Percentiles rank a stretch among this genome's conserved stretches.
These are phyloP conservation scores for Schizotus pectinicornis DNA, from an alignment of 2,888 invertebrate species.

Conservation along the genomic window DNA sequence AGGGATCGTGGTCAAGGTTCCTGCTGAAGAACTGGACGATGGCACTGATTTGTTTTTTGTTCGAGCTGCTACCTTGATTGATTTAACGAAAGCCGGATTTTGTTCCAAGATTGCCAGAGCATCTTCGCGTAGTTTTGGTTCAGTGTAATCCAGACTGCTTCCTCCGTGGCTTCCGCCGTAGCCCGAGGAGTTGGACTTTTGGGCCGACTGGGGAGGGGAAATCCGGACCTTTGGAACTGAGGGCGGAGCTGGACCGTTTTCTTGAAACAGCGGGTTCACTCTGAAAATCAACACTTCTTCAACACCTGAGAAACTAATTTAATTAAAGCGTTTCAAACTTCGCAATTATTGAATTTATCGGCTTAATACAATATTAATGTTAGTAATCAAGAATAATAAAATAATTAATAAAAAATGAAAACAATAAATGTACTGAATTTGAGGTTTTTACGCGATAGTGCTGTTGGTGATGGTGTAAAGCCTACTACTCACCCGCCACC, in stretches of 20 bases:
- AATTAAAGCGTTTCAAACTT: too few species aligned
- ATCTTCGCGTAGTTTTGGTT: slow-evolving; percentile 50
- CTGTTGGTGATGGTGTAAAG: not conserved
- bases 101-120: slow-evolving; percentile 53
- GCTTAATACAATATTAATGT: too few species aligned
- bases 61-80: slow-evolving; percentile 46
- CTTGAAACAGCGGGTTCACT: slow-evolving; percentile 56
- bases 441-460: too few species aligned
- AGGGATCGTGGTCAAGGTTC: slow-evolving; percentile 58
- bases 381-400: too few species aligned
- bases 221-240: slow-evolving; percentile 3
- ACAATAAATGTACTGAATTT: too few species aligned
- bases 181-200: slow-evolving; percentile 55
- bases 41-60: slow-evolving; percentile 43
- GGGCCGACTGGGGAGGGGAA: slow-evolving; percentile 38
- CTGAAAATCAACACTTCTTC: slow-evolving; percentile 42
- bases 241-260: slow-evolving; percentile 34
- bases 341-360: too few species aligned
- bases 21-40: slow-evolving; percentile 44
- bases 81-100: slow-evolving; percentile 55
- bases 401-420: too few species aligned
- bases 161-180: slow-evolving; percentile 53
- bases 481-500: slow-evolving; percentile 46
- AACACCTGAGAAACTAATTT: too few species aligned
- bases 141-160: slow-evolving; percentile 44